Evolutionary conservation across 2,113 vertebrate species (phyloP).

Genomic region (Balaeniceps rex): DNA sequence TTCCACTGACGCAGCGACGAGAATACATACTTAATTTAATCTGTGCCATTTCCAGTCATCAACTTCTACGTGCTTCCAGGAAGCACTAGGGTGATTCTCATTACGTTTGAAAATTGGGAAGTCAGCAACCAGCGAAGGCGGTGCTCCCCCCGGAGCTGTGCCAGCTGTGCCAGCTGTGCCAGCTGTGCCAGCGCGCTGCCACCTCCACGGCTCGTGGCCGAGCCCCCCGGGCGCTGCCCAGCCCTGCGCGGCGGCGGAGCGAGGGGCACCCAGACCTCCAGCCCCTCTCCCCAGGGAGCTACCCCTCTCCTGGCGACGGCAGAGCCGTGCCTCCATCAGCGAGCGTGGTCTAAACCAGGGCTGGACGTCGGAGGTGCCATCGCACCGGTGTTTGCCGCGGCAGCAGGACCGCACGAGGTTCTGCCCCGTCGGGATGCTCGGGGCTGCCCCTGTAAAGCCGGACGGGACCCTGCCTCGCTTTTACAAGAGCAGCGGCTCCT

Average conservation of each 20-base stretch:
- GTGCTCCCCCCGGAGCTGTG: background rate
- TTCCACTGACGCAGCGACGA: background rate
- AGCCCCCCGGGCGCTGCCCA: background rate
- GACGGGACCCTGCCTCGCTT: background rate
- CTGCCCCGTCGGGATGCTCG: background rate
- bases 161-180: background rate
- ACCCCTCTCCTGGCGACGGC: background rate
- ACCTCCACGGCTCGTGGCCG: accelerated
- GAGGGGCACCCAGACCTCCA: background rate
- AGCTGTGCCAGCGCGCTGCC: too few species aligned
- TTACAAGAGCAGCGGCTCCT: background rate
- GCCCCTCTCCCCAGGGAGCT: background rate
- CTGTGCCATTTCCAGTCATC: background rate
- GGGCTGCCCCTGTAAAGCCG: background rate
- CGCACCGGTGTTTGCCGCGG: background rate
- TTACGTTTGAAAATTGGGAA: background rate
- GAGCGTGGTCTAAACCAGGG: background rate
- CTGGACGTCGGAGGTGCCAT: background rate
- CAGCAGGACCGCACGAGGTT: background rate
- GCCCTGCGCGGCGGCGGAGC: accelerated
- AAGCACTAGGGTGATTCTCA: background rate
- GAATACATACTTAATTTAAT: background rate
- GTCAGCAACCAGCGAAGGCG: too few species aligned
- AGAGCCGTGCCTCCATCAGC: background rate
- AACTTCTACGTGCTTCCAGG: background rate